Evolutionary conservation across 1,140 invertebrate species (phyloP), one percentile per base, ranked within the genome.

Genomic region (Zaprionus inermis): DNA sequence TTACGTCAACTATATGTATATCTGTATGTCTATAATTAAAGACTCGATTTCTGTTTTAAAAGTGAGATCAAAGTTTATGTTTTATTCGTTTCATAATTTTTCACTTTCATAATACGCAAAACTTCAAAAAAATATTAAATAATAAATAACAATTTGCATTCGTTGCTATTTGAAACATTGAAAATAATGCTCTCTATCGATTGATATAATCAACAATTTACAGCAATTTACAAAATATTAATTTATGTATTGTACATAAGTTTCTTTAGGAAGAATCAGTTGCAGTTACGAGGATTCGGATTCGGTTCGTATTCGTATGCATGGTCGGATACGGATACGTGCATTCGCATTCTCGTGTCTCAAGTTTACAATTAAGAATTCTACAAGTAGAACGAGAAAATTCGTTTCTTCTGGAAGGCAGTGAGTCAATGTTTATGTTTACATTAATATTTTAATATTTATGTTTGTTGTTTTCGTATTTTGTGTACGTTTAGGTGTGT

Each of bases 111-210:
- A 16, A 56, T 81, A 88, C 73, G 81, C 76, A 64, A 81, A 85
- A 79, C 71, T 82, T 78, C 61, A 81, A 89, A 78, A 89, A 73
- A 85, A 78, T 38, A 64, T 86, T 86, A 85, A 79, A 85, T 85
- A 85, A 85, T 85, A 85, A 85, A 85, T 85, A 86, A 86, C 83
- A 86, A 89, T 88, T 86, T 86, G 83, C 84, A 83, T 86, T 78
- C 71, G 79, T 86, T 81, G 81, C 81, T 79, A 78, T 85, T 84
- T 69, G 52, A 81, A 81, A 81, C 81, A 84, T 77, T 79, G 65
- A 83, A 84, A 77, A 79, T 77, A 83, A 82, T 79, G 80, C 54
- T 79, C 79, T 76, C 41, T 56, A 56, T 65, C 52, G 38, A 80
- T 82, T 80, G 83, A 79, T 73, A 86, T 71, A 73, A 79, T 79